Conservation (phyloP, 2,113 vertebrate genomes). For the Calidris pugnax region DNA sequence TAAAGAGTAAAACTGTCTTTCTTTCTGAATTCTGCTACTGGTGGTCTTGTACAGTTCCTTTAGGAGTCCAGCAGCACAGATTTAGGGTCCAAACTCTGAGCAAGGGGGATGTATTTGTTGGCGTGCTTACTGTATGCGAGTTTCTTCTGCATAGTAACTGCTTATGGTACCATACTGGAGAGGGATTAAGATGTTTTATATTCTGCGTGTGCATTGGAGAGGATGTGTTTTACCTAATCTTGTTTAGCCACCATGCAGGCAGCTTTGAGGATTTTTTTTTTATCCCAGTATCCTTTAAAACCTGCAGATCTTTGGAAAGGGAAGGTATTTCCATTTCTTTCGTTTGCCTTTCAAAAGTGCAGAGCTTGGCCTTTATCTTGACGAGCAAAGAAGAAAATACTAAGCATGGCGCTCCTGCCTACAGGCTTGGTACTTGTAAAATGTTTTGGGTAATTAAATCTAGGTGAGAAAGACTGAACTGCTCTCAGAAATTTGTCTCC, state of each 20-base stretch:
- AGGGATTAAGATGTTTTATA: slow-evolving; percentile 78
- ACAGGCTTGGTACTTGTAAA: slow-evolving; percentile 79
- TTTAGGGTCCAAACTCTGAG: not conserved
- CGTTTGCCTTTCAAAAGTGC: slow-evolving; percentile 60
- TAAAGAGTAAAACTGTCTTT: not conserved
- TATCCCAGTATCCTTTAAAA: slow-evolving; percentile 75
- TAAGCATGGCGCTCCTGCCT: slow-evolving; percentile 71
- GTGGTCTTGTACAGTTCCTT: not conserved
- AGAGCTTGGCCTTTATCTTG: slow-evolving; percentile 69
- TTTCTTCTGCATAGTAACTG: slow-evolving; percentile 45
- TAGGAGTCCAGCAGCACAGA: not conserved
- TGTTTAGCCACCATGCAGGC: slow-evolving; percentile 83
- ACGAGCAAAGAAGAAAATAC: slow-evolving; percentile 61
- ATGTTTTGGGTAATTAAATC: slow-evolving; percentile 75
- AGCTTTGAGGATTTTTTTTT: slow-evolving; percentile 79
- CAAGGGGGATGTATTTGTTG: not conserved
- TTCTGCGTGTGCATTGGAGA: slow-evolving; percentile 82
- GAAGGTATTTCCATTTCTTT: slow-evolving; percentile 79
- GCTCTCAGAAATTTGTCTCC: slow-evolving; percentile 20
- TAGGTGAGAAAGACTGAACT: not conserved
- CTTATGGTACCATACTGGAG: slow-evolving; percentile 34
- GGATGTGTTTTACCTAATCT: slow-evolving; percentile 86
- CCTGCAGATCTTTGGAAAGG: slow-evolving; percentile 71
- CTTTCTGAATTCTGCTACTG: not conserved
- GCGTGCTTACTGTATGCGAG: not conserved